Conservation (phyloP, 2,888 invertebrate genomes). For the Graphium colonna region DNA sequence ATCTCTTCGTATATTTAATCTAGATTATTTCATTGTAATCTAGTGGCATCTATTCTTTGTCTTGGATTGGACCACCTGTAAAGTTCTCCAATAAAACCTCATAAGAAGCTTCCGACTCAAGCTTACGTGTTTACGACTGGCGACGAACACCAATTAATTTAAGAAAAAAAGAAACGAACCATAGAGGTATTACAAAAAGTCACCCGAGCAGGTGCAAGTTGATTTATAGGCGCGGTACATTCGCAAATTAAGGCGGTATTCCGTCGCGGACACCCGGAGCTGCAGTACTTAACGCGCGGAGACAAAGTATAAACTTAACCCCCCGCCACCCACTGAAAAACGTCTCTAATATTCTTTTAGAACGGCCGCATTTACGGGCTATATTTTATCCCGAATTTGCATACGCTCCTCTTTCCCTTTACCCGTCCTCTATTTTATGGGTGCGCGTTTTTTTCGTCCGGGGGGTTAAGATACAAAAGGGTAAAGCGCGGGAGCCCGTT, state of each 20-base stretch:
- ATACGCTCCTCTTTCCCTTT: constrained; percentile 79
- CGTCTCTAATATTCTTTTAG: constrained; percentile 82
- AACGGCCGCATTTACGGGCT: constrained; percentile 82
- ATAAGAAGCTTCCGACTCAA: neutral
- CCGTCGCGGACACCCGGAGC: constrained; percentile 65
- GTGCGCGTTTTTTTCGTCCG: constrained; percentile 77
- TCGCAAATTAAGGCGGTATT: constrained; percentile 72
- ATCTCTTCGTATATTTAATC: too few species aligned
- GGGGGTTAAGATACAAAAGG: constrained; percentile 81
- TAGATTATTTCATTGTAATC: too few species aligned
- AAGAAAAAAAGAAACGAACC: constrained; percentile 12
- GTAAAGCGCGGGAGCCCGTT: constrained; percentile 74
- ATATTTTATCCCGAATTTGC: constrained; percentile 82
- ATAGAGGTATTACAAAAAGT: neutral
- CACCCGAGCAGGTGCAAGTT: constrained; percentile 39
- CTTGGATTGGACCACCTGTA: neutral
- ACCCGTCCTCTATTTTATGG: constrained; percentile 80
- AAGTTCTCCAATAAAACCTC: too few species aligned
- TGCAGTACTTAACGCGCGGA: constrained; percentile 75
- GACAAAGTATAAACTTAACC: constrained; percentile 78
- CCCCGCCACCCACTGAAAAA: constrained; percentile 79
- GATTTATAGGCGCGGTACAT: constrained; percentile 73
- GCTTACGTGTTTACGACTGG: neutral
- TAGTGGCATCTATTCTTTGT: too few species aligned
- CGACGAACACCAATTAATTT: neutral